A percentile compares a stretch with the other conserved stretches of the same genome.
These are phyloP conservation scores for Hypsibius dujardini DNA, from an alignment of 1,140 invertebrate species.

Conservation along the genomic window DNA sequence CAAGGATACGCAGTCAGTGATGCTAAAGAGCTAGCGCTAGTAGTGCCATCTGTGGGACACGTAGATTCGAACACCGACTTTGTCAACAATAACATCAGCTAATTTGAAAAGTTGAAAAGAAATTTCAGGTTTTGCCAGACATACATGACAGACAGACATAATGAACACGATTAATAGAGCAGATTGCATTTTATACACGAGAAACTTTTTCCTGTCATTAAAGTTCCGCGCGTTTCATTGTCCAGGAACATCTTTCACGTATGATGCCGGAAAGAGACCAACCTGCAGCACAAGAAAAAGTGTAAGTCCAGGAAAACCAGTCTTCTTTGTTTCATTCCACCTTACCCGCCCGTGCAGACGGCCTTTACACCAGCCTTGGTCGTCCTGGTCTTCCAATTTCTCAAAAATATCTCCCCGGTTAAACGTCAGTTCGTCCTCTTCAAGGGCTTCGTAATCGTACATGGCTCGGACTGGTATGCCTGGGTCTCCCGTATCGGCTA, in stretches of 20 bases:
- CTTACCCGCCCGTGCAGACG: conserved; percentile 61
- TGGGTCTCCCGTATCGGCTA: conserved; percentile 74
- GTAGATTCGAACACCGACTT: no score
- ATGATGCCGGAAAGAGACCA: conserved; percentile 85
- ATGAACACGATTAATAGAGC: no score
- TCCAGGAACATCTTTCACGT: conserved; percentile 41
- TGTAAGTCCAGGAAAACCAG: no score
- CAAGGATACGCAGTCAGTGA: no score
- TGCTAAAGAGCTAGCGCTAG: no score
- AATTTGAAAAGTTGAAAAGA: no score
- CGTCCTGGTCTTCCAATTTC: conserved; percentile 90
- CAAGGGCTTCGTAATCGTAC: conserved; percentile 87
- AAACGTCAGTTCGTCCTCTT: conserved; percentile 90
- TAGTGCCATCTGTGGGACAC: no score
- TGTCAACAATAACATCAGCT: no score
- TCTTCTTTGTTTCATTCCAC: background rate
- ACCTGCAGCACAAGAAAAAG: conserved; percentile 29
- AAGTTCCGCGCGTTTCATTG: conserved; percentile 19
- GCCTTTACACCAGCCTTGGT: conserved; percentile 96
- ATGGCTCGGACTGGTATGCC: conserved; percentile 79
- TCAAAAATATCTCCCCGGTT: conserved; percentile 89
- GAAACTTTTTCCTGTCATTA: background rate
- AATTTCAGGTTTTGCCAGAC: no score
- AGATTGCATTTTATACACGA: no score
- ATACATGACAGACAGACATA: no score